phyloP scores from a whole-genome alignment of 1,140 invertebrate genomes.

The Drosophila simulans region DNA sequence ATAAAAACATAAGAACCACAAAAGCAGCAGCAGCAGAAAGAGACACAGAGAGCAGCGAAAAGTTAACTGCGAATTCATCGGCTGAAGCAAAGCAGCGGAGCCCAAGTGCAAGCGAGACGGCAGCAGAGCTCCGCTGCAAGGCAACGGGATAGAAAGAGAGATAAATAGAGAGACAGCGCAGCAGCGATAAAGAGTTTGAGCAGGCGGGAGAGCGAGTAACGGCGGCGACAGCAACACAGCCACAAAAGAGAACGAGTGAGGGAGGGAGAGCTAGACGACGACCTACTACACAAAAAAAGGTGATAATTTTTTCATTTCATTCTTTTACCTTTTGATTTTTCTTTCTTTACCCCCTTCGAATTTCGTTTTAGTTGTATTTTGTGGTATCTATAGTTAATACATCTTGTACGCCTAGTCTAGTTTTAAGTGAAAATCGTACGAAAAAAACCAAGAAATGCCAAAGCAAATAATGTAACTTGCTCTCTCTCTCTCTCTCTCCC shows the following conservation, averaged over 20 bases:
- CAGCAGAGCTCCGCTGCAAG: constrained; percentile 57
- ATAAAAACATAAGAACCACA: constrained; percentile 22
- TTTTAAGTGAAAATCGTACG: constrained; percentile 38
- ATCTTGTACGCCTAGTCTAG: constrained; percentile 59
- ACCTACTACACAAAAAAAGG: constrained; percentile 72
- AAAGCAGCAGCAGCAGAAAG: constrained; percentile 1
- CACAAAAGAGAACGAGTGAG: constrained; percentile 35
- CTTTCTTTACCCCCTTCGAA: constrained; percentile 46
- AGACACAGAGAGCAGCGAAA: constrained; percentile 22
- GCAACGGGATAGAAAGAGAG: constrained; percentile 28
- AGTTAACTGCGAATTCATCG: constrained; percentile 42
- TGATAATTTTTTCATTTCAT: constrained; percentile 67
- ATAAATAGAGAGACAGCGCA: constrained; percentile 9
- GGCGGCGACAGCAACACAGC: constrained; percentile 8
- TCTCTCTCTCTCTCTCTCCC: constrained; percentile 32
- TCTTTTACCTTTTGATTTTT: constrained; percentile 56
- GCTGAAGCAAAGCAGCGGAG: constrained; percentile 48
- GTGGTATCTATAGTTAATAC: constrained; percentile 20
- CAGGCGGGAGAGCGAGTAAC: not conserved
- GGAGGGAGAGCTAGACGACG: constrained; percentile 57
- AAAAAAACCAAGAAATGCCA: not conserved
- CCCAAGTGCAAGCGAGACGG: constrained; percentile 38
- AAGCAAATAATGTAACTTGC: constrained; percentile 34
- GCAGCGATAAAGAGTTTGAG: constrained; percentile 10
- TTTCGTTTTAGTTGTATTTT: constrained; percentile 61